These are phyloP conservation scores for Erithacus rubecula DNA, from an alignment of 2,797 vertebrate genomes.

Conservation along the genomic window DNA sequence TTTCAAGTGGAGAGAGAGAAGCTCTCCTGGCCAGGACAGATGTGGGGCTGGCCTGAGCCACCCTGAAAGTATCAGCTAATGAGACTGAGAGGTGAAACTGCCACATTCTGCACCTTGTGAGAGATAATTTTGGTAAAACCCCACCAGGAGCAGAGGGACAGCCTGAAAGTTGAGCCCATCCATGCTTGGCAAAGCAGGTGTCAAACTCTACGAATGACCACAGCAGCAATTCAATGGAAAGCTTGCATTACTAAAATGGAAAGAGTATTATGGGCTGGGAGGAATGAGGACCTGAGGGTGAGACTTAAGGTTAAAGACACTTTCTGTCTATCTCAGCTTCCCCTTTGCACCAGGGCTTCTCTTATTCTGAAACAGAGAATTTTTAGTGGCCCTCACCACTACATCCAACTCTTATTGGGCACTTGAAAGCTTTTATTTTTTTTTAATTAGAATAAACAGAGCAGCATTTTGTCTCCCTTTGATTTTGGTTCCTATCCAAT, in stretches of 20 bases:
- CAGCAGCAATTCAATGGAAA: conserved; percentile 42
- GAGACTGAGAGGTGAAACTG: conserved; percentile 76
- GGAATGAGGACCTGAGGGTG: conserved; percentile 5
- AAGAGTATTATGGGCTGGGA: conserved; percentile 37
- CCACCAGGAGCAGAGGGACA: conserved; percentile 55
- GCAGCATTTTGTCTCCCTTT: background rate
- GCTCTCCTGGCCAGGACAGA: background rate
- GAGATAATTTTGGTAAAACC: conserved; percentile 58
- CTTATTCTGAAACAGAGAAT: background rate
- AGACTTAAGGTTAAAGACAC: conserved; percentile 21
- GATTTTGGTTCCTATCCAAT: background rate
- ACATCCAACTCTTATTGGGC: background rate
- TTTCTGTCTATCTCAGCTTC: conserved; percentile 68
- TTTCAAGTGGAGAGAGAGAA: background rate
- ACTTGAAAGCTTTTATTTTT: background rate
- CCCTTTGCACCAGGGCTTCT: conserved; percentile 4
- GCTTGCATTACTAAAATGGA: conserved; percentile 45
- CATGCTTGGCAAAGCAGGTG: conserved; percentile 61
- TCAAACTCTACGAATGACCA: conserved; percentile 17
- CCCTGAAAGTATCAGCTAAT: conserved; percentile 39
- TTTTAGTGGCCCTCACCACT: background rate
- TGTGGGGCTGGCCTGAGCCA: background rate
- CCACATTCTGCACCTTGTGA: conserved; percentile 4
- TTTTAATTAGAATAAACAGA: background rate
- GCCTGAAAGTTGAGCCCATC: conserved; percentile 22